Base-by-base conservation (phyloP, 2,888 invertebrate genomes). In the Melikaiella ostensackeni region DNA sequence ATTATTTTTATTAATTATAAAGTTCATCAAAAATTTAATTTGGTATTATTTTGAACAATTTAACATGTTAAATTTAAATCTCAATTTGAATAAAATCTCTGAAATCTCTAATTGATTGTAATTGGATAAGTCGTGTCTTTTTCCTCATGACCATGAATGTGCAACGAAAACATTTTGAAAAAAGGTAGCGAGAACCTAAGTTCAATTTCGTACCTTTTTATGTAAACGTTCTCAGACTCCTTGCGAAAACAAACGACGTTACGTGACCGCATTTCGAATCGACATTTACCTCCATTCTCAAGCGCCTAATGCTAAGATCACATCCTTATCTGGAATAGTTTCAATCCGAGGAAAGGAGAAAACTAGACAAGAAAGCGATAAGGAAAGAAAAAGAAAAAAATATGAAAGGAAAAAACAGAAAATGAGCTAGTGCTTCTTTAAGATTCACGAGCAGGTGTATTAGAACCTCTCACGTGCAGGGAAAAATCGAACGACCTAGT, bases 241-340 rank as follows among this genome's bases (percentile, higher is more conserved):
- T 70, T 42, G n/a, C n/a, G 46, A 30, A 46, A 70, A 70, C 66
- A 70, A 27, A 70, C 70, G 70, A 50, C 50, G 46, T 19, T n/a
- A 70, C 70, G 70, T 70, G 70, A 50, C 30, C 8, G 30, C n/a
- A 27, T 70, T 70, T 27, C n/a, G 27, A 70, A 70, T 70, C 30
- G 30, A 46, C 30, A 50, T 70, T 70, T 70, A 46, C n/a, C 27
- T 30, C 46, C 30, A 70, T 70, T 70, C 11, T 50, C 35, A 63
- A 35, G 19, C 35, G n/a, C n/a, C 66, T 50, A 50, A 42, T 30
- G 27, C 30, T 16, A 70, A 46, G 42, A 46, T 42, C 66, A 24
- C 70, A 50, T 50, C 70, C 24, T 70, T 46, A 50, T 70, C 70
- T 70, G 30, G 27, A 21, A 70, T 70, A 50, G 46, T 30, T 50